Evolutionary conservation across 1,140 invertebrate genomes (phyloP).

Genomic region (Bemisia tabaci): DNA sequence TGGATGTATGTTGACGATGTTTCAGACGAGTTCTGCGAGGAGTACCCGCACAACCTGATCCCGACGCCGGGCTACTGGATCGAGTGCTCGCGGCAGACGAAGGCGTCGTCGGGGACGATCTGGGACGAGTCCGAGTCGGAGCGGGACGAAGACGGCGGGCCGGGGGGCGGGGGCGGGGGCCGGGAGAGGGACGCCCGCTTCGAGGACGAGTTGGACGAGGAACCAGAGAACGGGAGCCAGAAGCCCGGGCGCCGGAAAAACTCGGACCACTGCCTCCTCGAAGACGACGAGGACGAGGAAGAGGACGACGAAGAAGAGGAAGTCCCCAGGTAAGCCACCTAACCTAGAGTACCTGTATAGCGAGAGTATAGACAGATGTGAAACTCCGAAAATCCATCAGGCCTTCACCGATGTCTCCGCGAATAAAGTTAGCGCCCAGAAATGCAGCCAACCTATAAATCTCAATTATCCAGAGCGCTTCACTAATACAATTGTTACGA

Average conservation of each 20-base stretch:
- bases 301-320: slow-evolving; percentile 16
- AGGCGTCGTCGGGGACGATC: slow-evolving; percentile 62
- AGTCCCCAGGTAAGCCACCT: slow-evolving; percentile 13
- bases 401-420: no score
- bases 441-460: no score
- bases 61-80: slow-evolving; percentile 90
- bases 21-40: slow-evolving; percentile 81
- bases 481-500: no score
- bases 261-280: slow-evolving; percentile 14
- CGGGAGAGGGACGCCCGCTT: slow-evolving; percentile 3
- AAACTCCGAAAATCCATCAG: no score
- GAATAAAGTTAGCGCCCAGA: no score
- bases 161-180: slow-evolving; percentile 16
- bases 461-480: no score
- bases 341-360: no score
- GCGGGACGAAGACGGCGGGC: slow-evolving; percentile 44
- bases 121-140: slow-evolving; percentile 79
- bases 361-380: no score
- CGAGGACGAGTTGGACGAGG: slow-evolving; percentile 21
- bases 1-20: no score
- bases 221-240: slow-evolving; percentile 20
- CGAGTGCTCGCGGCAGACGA: slow-evolving; percentile 81
- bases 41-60: slow-evolving; percentile 80
- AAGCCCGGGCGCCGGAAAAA: slow-evolving; percentile 3
- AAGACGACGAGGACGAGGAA: slow-evolving; percentile 20